Conservation (phyloP, 2,797 vertebrate species). For the Octomys mimax region DNA sequence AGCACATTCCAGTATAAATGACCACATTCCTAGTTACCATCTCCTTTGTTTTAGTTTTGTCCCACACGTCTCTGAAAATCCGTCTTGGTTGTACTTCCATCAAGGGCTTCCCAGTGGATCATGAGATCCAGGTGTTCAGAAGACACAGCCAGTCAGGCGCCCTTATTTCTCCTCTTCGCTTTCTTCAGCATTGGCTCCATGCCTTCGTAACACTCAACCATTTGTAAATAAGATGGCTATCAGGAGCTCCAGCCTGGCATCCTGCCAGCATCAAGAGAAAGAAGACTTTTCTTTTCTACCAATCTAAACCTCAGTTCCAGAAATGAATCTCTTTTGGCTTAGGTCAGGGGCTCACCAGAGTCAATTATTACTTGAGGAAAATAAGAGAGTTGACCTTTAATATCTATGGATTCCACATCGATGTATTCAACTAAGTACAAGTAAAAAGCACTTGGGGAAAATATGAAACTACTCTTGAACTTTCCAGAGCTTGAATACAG, state of each 20-base stretch:
- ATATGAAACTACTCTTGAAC: neutral
- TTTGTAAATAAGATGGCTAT: neutral
- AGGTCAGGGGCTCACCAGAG: neutral
- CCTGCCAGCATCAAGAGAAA: neutral
- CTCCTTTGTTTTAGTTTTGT: neutral
- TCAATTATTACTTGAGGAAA: neutral
- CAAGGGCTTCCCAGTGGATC: neutral
- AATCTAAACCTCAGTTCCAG: neutral
- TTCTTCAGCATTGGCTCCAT: neutral
- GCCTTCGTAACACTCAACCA: rapidly evolving
- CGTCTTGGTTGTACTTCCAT: too few relatives aligned
- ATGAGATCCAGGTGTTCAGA: neutral
- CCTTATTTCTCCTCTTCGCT: neutral
- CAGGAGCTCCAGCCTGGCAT: neutral
- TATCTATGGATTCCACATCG: neutral
- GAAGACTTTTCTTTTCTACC: neutral
- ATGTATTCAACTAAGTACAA: neutral
- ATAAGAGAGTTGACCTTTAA: neutral
- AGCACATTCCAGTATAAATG: neutral
- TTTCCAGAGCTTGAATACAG: neutral
- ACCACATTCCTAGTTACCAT: neutral
- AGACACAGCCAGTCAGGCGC: too few relatives aligned
- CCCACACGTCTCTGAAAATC: neutral
- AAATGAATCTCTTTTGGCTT: neutral
- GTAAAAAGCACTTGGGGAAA: neutral